These are phyloP conservation scores for Lepidotrigona ventralis DNA, from an alignment of 1,140 invertebrate species.

Conservation along the genomic window DNA sequence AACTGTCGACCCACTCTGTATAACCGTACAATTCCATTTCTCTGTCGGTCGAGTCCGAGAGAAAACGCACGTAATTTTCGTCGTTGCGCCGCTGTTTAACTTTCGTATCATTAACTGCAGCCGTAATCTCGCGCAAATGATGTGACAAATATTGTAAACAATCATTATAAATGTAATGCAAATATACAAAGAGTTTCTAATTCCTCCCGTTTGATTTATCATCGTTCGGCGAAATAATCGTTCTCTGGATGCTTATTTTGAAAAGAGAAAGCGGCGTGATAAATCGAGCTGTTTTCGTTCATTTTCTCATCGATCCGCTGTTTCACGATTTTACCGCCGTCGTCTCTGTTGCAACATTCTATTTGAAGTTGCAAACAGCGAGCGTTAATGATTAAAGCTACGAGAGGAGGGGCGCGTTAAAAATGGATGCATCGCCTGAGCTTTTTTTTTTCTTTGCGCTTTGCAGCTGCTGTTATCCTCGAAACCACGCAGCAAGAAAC, in stretches of 20 bases:
- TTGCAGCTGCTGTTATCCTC: background rate
- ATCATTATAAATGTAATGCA: too few relatives aligned
- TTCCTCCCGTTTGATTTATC: background rate
- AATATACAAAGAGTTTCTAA: background rate
- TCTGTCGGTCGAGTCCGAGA: background rate
- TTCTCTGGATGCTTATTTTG: background rate
- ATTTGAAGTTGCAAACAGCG: background rate
- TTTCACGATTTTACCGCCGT: background rate
- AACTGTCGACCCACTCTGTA: too few relatives aligned
- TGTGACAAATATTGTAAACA: background rate
- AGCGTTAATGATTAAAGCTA: conserved; percentile 3
- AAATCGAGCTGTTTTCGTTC: background rate
- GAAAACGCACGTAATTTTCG: background rate
- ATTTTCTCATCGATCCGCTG: background rate
- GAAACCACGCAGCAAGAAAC: background rate
- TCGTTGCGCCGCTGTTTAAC: background rate
- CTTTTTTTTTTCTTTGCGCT: background rate
- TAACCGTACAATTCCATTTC: background rate
- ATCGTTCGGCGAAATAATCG: background rate
- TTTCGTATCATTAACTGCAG: background rate
- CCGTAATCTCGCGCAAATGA: background rate
- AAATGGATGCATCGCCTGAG: background rate
- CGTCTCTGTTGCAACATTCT: background rate
- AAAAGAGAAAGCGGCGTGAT: background rate
- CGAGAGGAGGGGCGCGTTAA: background rate